Conservation (phyloP, 2,113 vertebrate genomes). For the Galbula dea region DNA sequence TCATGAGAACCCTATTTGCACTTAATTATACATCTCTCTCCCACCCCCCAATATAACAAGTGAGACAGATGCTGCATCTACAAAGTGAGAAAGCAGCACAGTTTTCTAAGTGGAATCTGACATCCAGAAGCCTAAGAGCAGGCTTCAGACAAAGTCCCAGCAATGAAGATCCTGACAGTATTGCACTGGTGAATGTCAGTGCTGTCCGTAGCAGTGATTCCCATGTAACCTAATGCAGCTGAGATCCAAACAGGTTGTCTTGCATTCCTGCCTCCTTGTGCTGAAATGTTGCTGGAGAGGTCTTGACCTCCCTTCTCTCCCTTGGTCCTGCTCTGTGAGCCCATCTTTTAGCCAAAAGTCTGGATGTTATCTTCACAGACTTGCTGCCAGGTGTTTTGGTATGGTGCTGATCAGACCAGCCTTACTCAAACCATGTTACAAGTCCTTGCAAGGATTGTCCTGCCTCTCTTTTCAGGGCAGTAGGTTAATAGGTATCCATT, state of each 20-base stretch:
- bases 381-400: not conserved
- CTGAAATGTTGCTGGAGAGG: not conserved
- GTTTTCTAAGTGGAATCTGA: slow-evolving; percentile 4
- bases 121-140: not conserved
- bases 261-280: not conserved
- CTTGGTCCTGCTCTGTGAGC: not conserved
- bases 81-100: slow-evolving; percentile 15
- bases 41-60: not conserved
- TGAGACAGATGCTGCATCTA: not conserved
- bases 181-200: not conserved
- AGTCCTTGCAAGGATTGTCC: not conserved
- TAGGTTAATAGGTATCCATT: not conserved
- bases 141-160: not conserved
- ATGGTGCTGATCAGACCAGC: not conserved
- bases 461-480: not conserved
- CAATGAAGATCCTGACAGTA: not conserved
- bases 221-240: not conserved
- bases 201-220: not conserved
- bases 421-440: rapidly evolving
- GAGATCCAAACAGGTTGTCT: not conserved
- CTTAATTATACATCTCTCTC: slow-evolving; percentile 25
- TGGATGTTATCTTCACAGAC: not conserved
- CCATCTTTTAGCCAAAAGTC: not conserved
- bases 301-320: not conserved
- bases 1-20: slow-evolving; percentile 41